These are phyloP conservation scores for Kryphioiulus occultus DNA, from an alignment of 2,888 invertebrate genomes.

Conservation along the genomic window DNA sequence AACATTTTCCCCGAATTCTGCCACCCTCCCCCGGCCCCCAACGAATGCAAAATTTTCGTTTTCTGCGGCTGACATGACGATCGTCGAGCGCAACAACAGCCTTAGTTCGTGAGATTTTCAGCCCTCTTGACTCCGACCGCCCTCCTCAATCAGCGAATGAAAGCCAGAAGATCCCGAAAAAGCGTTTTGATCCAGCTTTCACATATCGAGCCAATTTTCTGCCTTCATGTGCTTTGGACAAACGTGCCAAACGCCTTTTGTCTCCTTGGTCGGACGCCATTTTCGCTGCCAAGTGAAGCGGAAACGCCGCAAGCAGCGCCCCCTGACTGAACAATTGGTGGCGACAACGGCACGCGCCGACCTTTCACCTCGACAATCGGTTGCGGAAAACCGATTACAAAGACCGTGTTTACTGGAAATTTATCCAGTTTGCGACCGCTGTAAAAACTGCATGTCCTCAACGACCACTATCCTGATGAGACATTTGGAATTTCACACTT, in stretches of 20 bases:
- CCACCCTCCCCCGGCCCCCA: not conserved
- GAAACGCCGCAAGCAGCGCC: not conserved
- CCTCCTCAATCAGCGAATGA: conserved; percentile 23
- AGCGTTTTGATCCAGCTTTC: conserved; percentile 23
- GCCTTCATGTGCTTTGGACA: conserved; percentile 23
- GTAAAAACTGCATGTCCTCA: too few species aligned
- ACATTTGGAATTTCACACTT: too few species aligned
- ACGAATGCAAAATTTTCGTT: not conserved
- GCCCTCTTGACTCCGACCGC: conserved; percentile 1
- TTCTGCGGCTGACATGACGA: not conserved
- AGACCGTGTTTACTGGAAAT: too few species aligned
- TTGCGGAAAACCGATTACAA: too few species aligned
- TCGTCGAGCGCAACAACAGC: not conserved
- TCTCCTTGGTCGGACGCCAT: conserved; percentile 4
- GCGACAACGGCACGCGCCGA: not conserved
- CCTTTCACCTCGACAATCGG: not conserved
- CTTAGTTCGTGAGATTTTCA: conserved; percentile 4
- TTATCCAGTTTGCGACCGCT: too few species aligned
- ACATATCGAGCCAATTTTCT: conserved; percentile 7
- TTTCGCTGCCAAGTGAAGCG: not conserved
- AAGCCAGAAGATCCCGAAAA: not conserved
- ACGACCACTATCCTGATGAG: too few species aligned
- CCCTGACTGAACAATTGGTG: not conserved
- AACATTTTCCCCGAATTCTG: not conserved
- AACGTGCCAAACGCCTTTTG: conserved; percentile 7